Base-by-base conservation (phyloP, 1,140 invertebrate genomes). In the Samia ricini region DNA sequence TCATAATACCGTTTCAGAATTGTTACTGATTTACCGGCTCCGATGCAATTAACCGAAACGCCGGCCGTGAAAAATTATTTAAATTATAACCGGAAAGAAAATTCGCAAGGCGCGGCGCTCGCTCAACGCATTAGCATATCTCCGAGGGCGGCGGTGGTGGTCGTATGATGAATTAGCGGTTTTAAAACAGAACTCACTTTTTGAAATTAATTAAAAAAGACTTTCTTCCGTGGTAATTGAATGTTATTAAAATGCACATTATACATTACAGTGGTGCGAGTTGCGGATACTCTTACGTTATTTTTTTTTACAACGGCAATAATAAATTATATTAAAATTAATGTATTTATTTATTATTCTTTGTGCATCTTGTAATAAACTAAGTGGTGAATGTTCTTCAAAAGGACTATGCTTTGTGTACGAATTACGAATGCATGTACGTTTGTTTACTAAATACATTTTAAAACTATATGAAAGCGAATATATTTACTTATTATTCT, bases 141-240 rank as follows among this genome's bases (percentile, higher is more conserved):
- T 65, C 57, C 33, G 19, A 60, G 63, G 63, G 57, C 57, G 48
- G 56, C 10, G 36, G 36, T 10, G 18, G 33, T 8, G 7, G 20
- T 19, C n/a, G 26, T 60, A 54, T 65, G 64, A 65, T 65, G 57
- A 65, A 65, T 65, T 56, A 55, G 23, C 23, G 42, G 57, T 19
- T 24, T 60, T 56, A 54, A 60, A 33, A 20, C 22, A 29, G n/a
- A 33, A 15, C 55, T 15, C 2, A 29, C 18, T 56, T 56, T 26
- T 26, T 26, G 22, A n/a, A 20, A 56, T 56, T 56, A 56, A 56
- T 56, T 56, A 20, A 33, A 33, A n/a, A n/a, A n/a, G n/a, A 26
- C 22, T n/a, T 33, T 6, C 10, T 56, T 33, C 24, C 24, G 51
- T 8, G 0, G 33, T 42, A 42, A 42, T 52, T 52, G 51, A 22